These are phyloP conservation scores for Sabellastarte sp. DNA, from an alignment of 2,888 invertebrate species.

Conservation along the genomic window DNA sequence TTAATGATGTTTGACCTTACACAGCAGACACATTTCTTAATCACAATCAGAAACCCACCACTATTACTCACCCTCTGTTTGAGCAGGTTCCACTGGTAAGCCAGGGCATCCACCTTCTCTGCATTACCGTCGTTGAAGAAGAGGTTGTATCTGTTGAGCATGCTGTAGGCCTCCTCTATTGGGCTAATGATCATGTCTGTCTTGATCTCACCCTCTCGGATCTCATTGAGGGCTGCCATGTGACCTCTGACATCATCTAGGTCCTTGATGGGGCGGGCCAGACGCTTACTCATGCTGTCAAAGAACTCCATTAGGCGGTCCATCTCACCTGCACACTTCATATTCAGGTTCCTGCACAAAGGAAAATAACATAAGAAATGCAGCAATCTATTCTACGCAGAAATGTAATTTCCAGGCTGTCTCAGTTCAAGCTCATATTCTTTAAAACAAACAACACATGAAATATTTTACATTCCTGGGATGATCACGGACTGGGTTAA, in stretches of 20 bases:
- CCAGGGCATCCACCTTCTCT: slow-evolving; percentile 87
- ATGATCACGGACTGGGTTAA: no score
- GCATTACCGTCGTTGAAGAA: slow-evolving; percentile 85
- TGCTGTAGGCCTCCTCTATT: slow-evolving; percentile 92
- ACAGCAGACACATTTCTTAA: no score
- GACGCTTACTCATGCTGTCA: slow-evolving; percentile 85
- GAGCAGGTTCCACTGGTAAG: slow-evolving; percentile 81
- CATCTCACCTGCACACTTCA: slow-evolving; percentile 59
- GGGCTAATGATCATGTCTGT: slow-evolving; percentile 93
- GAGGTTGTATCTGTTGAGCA: slow-evolving; percentile 83
- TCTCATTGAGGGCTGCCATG: slow-evolving; percentile 80
- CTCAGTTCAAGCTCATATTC: no score
- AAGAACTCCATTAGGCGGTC: slow-evolving; percentile 75
- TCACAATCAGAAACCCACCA: no score
- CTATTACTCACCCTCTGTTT: slow-evolving; percentile 24
- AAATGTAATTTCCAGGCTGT: no score
- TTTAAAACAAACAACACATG: no score
- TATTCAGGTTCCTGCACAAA: slow-evolving; percentile 55
- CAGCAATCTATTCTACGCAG: no score
- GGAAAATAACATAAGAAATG: no score
- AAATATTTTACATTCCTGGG: no score
- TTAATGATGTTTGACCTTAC: no score
- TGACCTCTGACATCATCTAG: slow-evolving; percentile 90
- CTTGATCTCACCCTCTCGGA: slow-evolving; percentile 90
- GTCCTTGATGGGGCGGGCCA: slow-evolving; percentile 82